Base-by-base conservation (phyloP, 2,113 vertebrate species). In the Eptesicus fuscus region DNA sequence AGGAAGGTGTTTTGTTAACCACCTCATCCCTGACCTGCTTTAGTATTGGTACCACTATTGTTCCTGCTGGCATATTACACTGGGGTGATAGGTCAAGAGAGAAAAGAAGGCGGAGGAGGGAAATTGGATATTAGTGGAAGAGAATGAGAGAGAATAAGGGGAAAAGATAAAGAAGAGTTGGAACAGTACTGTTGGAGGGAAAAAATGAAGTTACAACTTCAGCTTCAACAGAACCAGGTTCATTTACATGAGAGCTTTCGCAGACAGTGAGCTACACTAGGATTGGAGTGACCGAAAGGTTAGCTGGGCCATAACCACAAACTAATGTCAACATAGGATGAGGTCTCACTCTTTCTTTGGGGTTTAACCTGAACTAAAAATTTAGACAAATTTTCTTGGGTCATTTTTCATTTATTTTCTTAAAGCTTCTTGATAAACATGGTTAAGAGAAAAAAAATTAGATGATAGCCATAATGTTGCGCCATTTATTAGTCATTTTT, bases 381-480 rank as follows among this genome's bases (percentile, higher is more conserved):
- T 69, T 67, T n/a, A 20, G 5, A 73, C 23, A 42, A 18, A 76
- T 86, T 93, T 91, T 30, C 1, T 93, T 71, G 51, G 9, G 35
- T 96, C 7, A 56, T 0, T 93, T 97, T 22, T 93, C 44, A 40
- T 1, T 0, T 7, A 40, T 96, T 98, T 96, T 25, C 74, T 88
- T 74, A 79, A 61, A 96, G 40, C 0, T 96, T 88, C 84, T 96
- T 94, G 6, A 93, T 93, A 88, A 88, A 92, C 44, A 10, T 83
- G 42, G 89, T 79, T 53, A n/a, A 28, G 7, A 76, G 2, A 5
- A 51, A 49, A 85, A 56, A 93, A 90, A 85, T 17, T 23, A 25
- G 6, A 53, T 95, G 88, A 8, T 42, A 76, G 42, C 9, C 0
- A 61, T 4, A 61, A 16, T 84, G 78, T 49, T 79, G 30, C 53